phyloP scores from a whole-genome alignment of 2,888 invertebrate species.

The Drosophila antonietae region DNA sequence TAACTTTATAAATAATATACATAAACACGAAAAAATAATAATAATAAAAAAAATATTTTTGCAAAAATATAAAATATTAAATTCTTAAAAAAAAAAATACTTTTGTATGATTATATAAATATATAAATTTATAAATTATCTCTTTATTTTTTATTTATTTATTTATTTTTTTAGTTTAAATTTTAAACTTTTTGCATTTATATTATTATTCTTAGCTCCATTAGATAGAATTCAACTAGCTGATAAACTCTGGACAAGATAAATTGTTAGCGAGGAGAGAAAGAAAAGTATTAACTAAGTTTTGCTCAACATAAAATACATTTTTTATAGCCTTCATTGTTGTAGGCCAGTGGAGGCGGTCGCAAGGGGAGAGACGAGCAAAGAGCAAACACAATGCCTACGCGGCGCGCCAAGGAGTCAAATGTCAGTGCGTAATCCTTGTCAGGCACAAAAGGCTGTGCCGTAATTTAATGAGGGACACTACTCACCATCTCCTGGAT shows the following conservation, averaged over 20 bases:
- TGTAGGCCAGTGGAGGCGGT: constrained; percentile 11
- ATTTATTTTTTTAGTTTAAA: neutral
- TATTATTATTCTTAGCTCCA: neutral
- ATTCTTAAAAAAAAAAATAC: too few species aligned
- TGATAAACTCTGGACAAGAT: neutral
- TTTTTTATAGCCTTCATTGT: constrained; percentile 8
- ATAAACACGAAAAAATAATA: too few species aligned
- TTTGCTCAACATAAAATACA: constrained; percentile 2
- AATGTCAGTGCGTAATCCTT: constrained; percentile 52
- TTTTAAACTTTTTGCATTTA: neutral
- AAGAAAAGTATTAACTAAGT: neutral
- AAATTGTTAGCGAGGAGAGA: neutral
- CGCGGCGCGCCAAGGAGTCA: constrained; percentile 27
- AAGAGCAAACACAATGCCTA: constrained; percentile 29
- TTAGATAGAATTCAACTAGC: neutral
- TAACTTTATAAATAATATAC: too few species aligned
- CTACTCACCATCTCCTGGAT: constrained; percentile 84
- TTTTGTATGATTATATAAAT: too few species aligned
- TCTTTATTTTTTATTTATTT: too few species aligned
- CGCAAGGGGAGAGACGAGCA: neutral
- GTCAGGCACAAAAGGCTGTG: constrained; percentile 34
- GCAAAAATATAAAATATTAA: too few species aligned
- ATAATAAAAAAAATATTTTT: too few species aligned
- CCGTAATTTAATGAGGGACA: constrained; percentile 58
- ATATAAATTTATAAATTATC: too few species aligned